These are phyloP conservation scores for Chromoteleia sp. DNA, from an alignment of 2,888 invertebrate genomes.

Conservation along the genomic window DNA sequence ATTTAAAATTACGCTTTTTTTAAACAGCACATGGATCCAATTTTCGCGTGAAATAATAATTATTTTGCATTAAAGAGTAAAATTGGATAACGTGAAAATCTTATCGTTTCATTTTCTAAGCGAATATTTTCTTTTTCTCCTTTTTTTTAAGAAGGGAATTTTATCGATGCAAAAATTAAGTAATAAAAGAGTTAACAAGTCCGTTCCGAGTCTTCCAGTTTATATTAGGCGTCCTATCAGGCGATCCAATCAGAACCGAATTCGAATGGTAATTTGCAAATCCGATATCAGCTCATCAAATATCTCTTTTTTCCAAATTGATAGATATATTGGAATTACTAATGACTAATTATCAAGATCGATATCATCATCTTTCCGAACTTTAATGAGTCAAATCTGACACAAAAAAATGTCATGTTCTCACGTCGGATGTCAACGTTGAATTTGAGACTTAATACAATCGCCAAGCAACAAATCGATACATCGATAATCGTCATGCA, in stretches of 20 bases:
- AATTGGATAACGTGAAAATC: no score
- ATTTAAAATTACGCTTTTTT: no score
- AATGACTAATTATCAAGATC: slow-evolving; percentile 48
- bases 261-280: slow-evolving; percentile 58
- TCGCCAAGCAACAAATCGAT: neutral
- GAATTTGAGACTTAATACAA: neutral
- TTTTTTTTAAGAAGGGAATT: neutral
- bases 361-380: slow-evolving; percentile 43
- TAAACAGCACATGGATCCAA: no score
- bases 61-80: no score
- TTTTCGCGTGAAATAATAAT: no score
- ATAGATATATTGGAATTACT: slow-evolving; percentile 60
- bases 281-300: slow-evolving; percentile 49
- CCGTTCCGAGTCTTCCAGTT: slow-evolving; percentile 28
- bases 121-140: neutral
- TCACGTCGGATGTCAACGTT: neutral
- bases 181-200: slow-evolving; percentile 38
- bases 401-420: no score
- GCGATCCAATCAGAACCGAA: slow-evolving; percentile 57
- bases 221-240: slow-evolving; percentile 54
- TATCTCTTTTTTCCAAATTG: slow-evolving; percentile 60
- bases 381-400: slow-evolving; percentile 51
- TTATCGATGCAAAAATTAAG: slow-evolving; percentile 28
- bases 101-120: no score
- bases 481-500: neutral